phyloP scores from a whole-genome alignment of 2,113 vertebrate genomes.

The Hyaena hyaena region DNA sequence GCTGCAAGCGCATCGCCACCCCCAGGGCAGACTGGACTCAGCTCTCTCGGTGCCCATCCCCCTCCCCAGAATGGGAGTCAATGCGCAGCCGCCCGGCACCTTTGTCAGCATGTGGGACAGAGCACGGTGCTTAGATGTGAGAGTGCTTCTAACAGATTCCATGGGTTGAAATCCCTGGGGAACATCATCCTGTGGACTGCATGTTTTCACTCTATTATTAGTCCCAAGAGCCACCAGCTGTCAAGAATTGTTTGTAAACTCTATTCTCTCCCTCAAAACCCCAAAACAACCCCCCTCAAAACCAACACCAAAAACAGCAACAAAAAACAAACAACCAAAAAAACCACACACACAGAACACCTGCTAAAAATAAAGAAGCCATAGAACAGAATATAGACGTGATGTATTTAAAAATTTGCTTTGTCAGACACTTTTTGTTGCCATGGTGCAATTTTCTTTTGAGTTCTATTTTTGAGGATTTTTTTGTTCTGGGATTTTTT shows the following conservation, averaged over 20 bases:
- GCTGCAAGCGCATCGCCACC: neutral
- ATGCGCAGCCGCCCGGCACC: too few relatives aligned
- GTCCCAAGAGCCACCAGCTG: neutral
- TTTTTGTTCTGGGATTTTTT: neutral
- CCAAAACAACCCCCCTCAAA: neutral
- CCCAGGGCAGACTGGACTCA: neutral
- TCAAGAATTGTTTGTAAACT: neutral
- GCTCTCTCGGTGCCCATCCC: rapidly evolving
- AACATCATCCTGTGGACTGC: neutral
- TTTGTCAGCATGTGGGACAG: neutral
- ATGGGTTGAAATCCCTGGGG: neutral
- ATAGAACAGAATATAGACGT: neutral
- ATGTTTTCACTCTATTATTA: neutral
- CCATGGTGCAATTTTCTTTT: neutral
- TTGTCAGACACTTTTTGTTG: neutral
- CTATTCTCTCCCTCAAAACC: too few relatives aligned
- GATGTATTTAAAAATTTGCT: neutral
- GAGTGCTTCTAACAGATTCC: neutral
- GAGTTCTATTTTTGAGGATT: neutral
- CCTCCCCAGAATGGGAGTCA: neutral
- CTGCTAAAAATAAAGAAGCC: conserved; percentile 48
- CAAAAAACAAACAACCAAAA: neutral
- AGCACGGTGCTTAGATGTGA: neutral
- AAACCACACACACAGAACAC: neutral
- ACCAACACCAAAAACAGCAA: neutral